Conservation (phyloP, 2,888 invertebrate species). For the Tetheella fluctuosa region DNA sequence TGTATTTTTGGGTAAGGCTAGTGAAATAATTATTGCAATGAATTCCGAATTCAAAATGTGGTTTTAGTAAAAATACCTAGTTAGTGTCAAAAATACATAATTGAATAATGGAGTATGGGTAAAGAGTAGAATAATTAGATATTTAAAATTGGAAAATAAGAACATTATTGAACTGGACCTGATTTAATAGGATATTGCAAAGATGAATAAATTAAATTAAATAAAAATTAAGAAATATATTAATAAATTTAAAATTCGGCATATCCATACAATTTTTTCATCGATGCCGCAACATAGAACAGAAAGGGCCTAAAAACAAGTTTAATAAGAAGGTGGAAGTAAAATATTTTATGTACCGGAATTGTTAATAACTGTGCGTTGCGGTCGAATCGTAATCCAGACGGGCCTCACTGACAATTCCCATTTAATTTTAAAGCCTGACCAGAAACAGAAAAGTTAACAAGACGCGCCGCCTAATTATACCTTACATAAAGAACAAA, state of each 20-base stretch:
- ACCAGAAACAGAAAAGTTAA: conserved; percentile 71
- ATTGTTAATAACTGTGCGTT: conserved; percentile 79
- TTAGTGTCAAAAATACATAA: background rate
- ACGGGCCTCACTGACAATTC: conserved; percentile 64
- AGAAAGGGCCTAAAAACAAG: conserved; percentile 73
- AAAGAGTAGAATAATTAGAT: too few species aligned
- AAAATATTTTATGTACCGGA: conserved; percentile 81
- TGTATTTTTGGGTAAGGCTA: too few species aligned
- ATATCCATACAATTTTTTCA: conserved; percentile 56
- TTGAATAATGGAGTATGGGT: background rate
- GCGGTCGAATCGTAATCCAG: conserved; percentile 59
- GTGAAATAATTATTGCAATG: too few species aligned
- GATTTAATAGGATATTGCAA: too few species aligned
- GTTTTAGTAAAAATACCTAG: too few species aligned
- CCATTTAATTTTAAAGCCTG: conserved; percentile 79
- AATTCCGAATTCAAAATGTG: too few species aligned
- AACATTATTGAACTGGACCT: too few species aligned
- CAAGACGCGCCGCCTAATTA: conserved; percentile 80
- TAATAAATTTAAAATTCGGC: conserved; percentile 17
- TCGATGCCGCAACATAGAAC: conserved; percentile 62
- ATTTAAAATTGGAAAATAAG: too few species aligned
- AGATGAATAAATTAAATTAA: too few species aligned
- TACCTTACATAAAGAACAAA: conserved; percentile 75
- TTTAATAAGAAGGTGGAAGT: conserved; percentile 83
- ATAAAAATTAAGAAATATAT: background rate